Evolutionary conservation across 2,888 invertebrate genomes (phyloP), one percentile per base, ranked within the genome.

Genomic region (Galerucella pusilla): DNA sequence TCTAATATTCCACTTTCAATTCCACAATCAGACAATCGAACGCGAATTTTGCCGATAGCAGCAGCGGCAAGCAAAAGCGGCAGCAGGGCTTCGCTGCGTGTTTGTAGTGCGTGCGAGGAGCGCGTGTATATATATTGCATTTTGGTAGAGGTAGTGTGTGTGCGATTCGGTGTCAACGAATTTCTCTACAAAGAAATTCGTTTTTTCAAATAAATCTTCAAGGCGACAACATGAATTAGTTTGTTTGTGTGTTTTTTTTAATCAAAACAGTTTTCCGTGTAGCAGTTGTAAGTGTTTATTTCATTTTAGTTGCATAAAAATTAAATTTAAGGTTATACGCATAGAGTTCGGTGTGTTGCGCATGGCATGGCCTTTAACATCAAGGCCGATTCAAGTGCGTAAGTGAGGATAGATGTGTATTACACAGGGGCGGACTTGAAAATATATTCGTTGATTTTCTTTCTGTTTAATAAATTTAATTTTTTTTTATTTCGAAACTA

Each of bases 361-460:
- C 75, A 75, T 79, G 77, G 83, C 82, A 76, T 80, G 81, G 80
- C 84, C 81, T 84, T 84, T 82, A 59, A 79, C 78, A 77, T 75
- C 82, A 81, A 83, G 83, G 83, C 80, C 83, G 80, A 76, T 70
- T 75, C 74, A 77, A 79, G 79, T 82, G 81, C 80, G 81, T 80
- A 80, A 70, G 67, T 60, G 70, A 61, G 57, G 69, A 70, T 73
- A 73, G 57, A 57, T 20, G 57, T 57, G 16, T 57, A 25, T 25
- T 10, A 14, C 20, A 64, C 72, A 75, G 69, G 66, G 63, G 35
- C 76, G 73, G 63, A 66, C 73, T 57, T 6, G 25, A 54, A 14
- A 6, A 20, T n/a, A 42, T 42, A 25, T 28, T 28, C 28, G 16
- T 42, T 35, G 28, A n/a, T 20, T 35, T 28, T 42, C 7, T 42